Percentiles rank a stretch among this genome's conserved stretches.
Evolutionary conservation across 2,113 vertebrate species (phyloP).

Genomic region (Tiliqua scincoides): DNA sequence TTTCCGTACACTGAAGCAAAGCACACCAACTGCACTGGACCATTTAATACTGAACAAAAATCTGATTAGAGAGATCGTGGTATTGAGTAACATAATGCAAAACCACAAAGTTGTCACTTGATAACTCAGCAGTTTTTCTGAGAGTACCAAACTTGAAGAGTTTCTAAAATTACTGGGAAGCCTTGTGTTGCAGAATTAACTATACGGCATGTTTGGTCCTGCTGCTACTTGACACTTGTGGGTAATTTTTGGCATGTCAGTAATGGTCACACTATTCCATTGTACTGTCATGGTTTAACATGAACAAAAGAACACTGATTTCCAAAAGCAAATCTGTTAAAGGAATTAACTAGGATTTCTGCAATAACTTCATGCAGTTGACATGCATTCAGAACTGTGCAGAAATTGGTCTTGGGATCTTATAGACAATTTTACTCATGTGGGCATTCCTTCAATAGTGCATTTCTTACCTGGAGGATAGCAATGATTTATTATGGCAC

Average conservation of each 20-base stretch:
- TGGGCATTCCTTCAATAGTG: constrained; percentile 23
- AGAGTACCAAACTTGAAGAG: neutral
- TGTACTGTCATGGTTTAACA: neutral
- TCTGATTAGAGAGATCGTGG: neutral
- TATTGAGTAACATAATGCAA: neutral
- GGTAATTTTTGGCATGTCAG: neutral
- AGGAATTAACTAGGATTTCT: neutral
- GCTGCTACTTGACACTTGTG: neutral
- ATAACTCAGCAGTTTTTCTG: neutral
- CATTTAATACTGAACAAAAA: neutral
- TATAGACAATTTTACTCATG: constrained; percentile 38
- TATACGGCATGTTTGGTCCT: neutral
- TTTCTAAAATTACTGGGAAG: neutral
- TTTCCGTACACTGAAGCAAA: neutral
- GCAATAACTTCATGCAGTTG: neutral
- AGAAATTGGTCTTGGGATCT: constrained; percentile 2
- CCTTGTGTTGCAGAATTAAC: neutral
- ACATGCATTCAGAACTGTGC: neutral
- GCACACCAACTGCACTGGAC: neutral
- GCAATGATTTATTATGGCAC: constrained; percentile 53
- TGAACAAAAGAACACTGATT: neutral
- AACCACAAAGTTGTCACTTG: neutral
- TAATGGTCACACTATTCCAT: neutral
- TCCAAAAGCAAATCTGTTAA: neutral
- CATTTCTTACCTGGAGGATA: constrained; percentile 30